Evolutionary conservation across 2,113 vertebrate genomes (phyloP).

Genomic region (Heterotis niloticus): DNA sequence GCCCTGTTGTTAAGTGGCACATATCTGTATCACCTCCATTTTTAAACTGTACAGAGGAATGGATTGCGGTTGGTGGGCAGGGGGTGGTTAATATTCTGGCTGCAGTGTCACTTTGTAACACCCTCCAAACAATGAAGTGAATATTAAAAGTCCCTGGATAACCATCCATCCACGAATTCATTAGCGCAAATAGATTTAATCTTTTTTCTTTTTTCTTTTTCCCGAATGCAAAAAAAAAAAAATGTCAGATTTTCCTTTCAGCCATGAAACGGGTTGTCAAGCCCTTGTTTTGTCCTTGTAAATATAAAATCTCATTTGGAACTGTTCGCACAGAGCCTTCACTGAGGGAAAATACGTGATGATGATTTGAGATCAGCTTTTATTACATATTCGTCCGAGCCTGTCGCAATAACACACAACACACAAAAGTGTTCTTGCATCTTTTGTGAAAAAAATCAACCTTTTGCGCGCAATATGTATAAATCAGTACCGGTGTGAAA

Average conservation of each 20-base stretch:
- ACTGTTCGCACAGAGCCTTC: not conserved
- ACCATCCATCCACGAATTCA: constrained; percentile 34
- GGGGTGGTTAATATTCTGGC: not conserved
- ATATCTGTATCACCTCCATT: too few species aligned
- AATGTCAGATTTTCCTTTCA: constrained; percentile 31
- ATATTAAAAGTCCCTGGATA: constrained; percentile 36
- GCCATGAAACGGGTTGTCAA: constrained; percentile 32
- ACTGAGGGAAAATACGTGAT: not conserved
- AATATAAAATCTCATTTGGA: constrained; percentile 27
- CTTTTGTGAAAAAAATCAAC: too few species aligned
- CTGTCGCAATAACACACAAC: not conserved
- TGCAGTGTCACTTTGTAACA: not conserved
- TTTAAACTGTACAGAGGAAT: not conserved
- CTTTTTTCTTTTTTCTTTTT: constrained; percentile 14
- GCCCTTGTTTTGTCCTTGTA: constrained; percentile 23
- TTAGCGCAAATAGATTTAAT: constrained; percentile 31
- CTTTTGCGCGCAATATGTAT: too few species aligned
- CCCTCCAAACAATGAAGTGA: constrained; percentile 13
- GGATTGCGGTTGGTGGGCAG: not conserved
- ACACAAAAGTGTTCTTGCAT: not conserved
- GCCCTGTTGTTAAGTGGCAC: too few species aligned
- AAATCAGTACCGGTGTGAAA: too few species aligned
- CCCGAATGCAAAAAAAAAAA: constrained; percentile 37
- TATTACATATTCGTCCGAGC: not conserved
- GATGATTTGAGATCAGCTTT: constrained; percentile 9